These are phyloP conservation scores for Mastigias papua DNA, from an alignment of 30 jellyfish, hydroid and myxozoan genomes.

Conservation along the genomic window DNA sequence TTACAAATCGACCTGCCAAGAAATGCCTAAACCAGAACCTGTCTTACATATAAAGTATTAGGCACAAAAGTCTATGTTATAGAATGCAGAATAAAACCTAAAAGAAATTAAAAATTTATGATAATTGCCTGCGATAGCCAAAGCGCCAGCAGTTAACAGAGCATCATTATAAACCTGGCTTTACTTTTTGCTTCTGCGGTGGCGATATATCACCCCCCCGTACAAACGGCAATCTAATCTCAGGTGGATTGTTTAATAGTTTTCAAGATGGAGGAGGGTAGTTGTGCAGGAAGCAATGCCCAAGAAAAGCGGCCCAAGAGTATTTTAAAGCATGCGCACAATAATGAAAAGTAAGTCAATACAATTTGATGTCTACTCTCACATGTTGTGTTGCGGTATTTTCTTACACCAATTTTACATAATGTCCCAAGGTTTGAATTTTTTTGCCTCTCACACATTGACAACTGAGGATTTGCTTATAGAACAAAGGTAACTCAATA, in stretches of 20 bases:
- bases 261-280: constrained; percentile 74
- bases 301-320: constrained; percentile 76
- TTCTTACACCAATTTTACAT: background rate
- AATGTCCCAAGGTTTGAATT: background rate
- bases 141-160: no score
- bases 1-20: no score
- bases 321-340: constrained; percentile 77
- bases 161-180: no score
- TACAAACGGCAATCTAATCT: background rate
- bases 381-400: background rate
- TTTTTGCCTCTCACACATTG: background rate
- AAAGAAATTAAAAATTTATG: no score
- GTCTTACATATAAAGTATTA: no score
- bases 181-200: background rate
- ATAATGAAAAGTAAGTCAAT: constrained; percentile 56
- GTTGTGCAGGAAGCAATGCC: constrained; percentile 22
- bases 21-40: no score
- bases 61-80: no score
- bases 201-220: constrained; percentile 14
- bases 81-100: no score
- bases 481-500: background rate
- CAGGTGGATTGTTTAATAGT: background rate
- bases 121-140: no score
- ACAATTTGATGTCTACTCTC: background rate
- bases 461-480: background rate